phyloP scores from a whole-genome alignment of 2,797 vertebrate species.

The Leptoclinus maculatus region DNA sequence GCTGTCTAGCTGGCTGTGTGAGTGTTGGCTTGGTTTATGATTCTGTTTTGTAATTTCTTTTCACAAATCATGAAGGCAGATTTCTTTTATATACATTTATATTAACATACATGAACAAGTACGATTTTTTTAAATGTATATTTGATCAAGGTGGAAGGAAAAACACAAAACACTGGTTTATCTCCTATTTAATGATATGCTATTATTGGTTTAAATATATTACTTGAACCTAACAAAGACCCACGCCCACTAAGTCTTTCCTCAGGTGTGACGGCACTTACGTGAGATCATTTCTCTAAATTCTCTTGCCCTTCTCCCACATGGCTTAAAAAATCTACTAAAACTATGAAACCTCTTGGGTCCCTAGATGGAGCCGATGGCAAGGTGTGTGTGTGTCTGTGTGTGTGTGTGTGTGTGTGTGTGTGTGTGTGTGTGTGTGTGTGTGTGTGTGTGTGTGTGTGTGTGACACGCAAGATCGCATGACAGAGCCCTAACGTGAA shows the following conservation, averaged over 20 bases:
- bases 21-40: neutral
- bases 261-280: constrained; percentile 5
- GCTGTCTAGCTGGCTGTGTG: neutral
- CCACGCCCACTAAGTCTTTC: neutral
- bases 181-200: neutral
- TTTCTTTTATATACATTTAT: neutral
- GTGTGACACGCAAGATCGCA: neutral
- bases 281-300: constrained; percentile 23
- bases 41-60: neutral
- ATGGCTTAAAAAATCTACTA: constrained; percentile 17
- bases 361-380: constrained; percentile 27
- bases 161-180: neutral
- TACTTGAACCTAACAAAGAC: neutral
- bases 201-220: neutral
- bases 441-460: constrained; percentile 35
- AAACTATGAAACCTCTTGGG: neutral
- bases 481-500: constrained; percentile 33
- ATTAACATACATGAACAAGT: neutral
- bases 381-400: constrained; percentile 30
- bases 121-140: neutral
- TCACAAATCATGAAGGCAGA: too few relatives aligned
- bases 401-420: constrained; percentile 34
- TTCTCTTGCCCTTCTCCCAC: constrained; percentile 30
- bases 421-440: constrained; percentile 16
- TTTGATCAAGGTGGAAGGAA: neutral